These are phyloP conservation scores for Drosophila falleni DNA, from an alignment of 2,888 invertebrate species.

Conservation along the genomic window DNA sequence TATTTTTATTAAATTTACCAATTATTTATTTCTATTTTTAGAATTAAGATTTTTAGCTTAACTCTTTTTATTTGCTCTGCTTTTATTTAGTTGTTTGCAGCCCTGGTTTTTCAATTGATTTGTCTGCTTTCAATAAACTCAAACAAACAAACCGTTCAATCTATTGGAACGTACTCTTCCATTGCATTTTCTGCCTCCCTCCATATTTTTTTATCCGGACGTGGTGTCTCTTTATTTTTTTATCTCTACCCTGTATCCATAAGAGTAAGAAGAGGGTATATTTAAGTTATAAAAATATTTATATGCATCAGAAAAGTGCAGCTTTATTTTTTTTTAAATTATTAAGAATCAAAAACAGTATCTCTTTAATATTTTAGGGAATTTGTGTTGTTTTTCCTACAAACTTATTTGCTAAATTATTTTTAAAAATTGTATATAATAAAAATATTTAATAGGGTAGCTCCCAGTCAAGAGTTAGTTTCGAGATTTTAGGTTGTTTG, in stretches of 20 bases:
- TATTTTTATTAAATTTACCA: not conserved
- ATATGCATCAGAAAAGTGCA: not conserved
- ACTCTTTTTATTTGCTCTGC: not conserved
- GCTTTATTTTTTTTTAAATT: not conserved
- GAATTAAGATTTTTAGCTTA: not conserved
- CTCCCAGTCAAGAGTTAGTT: too few species aligned
- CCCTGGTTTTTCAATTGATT: slow-evolving; percentile 75
- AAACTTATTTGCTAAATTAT: too few species aligned
- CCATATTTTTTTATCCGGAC: slow-evolving; percentile 6
- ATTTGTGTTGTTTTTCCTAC: too few species aligned
- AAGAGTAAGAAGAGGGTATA: not conserved
- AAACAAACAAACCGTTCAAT: slow-evolving; percentile 72
- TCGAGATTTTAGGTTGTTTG: too few species aligned
- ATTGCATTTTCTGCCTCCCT: slow-evolving; percentile 20
- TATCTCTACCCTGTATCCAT: not conserved
- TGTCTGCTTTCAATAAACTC: slow-evolving; percentile 76
- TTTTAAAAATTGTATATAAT: too few species aligned
- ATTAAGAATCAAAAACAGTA: not conserved
- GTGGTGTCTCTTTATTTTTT: slow-evolving; percentile 16
- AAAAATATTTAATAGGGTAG: too few species aligned
- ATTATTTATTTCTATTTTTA: not conserved
- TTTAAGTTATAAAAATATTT: not conserved
- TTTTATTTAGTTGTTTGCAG: slow-evolving; percentile 31
- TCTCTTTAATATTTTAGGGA: not conserved
- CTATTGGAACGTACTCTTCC: slow-evolving; percentile 51